These are phyloP conservation scores for Macrosoma leucophasiata DNA, from an alignment of 2,888 invertebrate species.

Conservation along the genomic window DNA sequence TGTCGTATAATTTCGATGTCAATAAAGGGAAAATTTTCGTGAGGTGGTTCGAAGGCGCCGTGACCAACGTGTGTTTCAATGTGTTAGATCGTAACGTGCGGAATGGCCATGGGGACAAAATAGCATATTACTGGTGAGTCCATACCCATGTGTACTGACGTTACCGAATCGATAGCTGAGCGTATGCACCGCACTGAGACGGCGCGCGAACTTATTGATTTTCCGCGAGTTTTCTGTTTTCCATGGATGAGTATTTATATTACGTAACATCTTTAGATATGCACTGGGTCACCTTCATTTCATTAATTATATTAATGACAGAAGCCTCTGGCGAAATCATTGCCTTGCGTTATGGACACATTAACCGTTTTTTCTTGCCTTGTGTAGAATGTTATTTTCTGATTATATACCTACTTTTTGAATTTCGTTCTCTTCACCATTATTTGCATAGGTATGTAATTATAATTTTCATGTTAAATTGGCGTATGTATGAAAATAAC, in stretches of 20 bases:
- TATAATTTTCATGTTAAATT: no score
- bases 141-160: conserved; percentile 28
- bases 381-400: not conserved
- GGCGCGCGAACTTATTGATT: conserved; percentile 66
- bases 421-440: no score
- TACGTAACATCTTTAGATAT: conserved; percentile 14
- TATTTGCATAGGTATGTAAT: no score
- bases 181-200: conserved; percentile 48
- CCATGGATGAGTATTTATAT: conserved; percentile 14
- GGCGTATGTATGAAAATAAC: no score
- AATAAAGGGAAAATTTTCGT: conserved; percentile 92
- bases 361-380: no score
- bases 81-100: conserved; percentile 93
- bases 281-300: not conserved
- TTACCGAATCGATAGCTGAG: conserved; percentile 58
- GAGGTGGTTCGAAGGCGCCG: conserved; percentile 96
- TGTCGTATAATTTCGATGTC: conserved; percentile 94
- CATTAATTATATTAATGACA: no score
- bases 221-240: conserved; percentile 28
- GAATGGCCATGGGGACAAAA: conserved; percentile 90
- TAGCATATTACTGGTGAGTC: conserved; percentile 96
- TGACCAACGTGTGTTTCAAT: conserved; percentile 97
- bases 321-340: no score
- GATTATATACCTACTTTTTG: not conserved
- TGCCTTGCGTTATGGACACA: no score